Percentiles rank a stretch among this genome's conserved stretches.
These are phyloP conservation scores for Ancistrus triradiatus DNA, from an alignment of 2,113 vertebrate species.

Conservation along the genomic window DNA sequence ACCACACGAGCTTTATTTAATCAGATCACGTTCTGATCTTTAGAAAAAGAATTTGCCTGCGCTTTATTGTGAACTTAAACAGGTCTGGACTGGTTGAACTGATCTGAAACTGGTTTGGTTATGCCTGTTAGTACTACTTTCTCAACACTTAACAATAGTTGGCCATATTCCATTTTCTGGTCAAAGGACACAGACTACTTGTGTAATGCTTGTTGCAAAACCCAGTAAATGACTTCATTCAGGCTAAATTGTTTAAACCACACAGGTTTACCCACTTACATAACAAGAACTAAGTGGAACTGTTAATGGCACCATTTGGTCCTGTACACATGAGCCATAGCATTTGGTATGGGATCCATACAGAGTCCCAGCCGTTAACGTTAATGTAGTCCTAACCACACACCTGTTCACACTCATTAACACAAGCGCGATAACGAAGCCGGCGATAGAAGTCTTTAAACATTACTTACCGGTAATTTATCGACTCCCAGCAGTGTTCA, in stretches of 20 bases:
- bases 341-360: too few relatives aligned
- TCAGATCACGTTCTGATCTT: neutral
- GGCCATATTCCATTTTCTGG: neutral
- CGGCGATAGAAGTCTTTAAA: neutral
- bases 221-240: neutral
- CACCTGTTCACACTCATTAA: conserved; percentile 12
- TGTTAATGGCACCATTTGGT: too few relatives aligned
- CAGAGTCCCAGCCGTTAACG: too few relatives aligned
- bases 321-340: too few relatives aligned
- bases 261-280: too few relatives aligned
- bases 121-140: neutral
- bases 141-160: neutral
- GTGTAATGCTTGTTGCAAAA: neutral
- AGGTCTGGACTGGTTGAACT: neutral
- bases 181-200: neutral
- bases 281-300: too few relatives aligned
- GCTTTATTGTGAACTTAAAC: neutral
- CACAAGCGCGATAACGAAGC: too few relatives aligned
- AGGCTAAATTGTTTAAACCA: neutral
- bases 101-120: neutral
- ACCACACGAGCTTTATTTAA: too few relatives aligned
- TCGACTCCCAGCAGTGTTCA: neutral
- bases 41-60: neutral
- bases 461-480: conserved; percentile 31
- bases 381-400: neutral